phyloP scores from a whole-genome alignment of 2,888 invertebrate species.

The Oithona nana region DNA sequence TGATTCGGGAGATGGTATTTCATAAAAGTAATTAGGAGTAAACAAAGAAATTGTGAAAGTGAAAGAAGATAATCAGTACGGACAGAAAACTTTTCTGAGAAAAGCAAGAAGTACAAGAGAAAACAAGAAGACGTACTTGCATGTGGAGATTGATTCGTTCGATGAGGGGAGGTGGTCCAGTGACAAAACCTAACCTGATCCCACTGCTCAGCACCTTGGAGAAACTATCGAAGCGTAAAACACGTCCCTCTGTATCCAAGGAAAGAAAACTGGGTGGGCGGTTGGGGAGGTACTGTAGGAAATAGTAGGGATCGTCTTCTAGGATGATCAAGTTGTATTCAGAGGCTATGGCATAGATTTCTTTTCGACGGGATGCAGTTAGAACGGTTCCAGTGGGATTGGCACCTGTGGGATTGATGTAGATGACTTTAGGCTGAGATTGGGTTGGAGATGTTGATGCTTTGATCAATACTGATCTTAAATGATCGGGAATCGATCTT shows the following conservation, averaged over 20 bases:
- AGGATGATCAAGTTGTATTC: slow-evolving; percentile 53
- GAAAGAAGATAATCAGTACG: no score
- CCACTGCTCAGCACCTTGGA: slow-evolving; percentile 53
- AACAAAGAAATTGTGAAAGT: no score
- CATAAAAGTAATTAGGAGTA: no score
- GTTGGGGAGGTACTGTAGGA: slow-evolving; percentile 41
- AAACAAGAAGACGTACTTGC: no score
- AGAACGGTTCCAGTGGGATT: slow-evolving; percentile 56
- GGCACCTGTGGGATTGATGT: slow-evolving; percentile 52
- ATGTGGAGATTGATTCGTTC: slow-evolving; percentile 45
- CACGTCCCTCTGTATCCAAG: slow-evolving; percentile 51
- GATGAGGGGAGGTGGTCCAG: slow-evolving; percentile 45
- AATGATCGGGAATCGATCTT: no score
- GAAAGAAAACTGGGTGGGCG: slow-evolving; percentile 45
- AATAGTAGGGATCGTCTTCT: slow-evolving; percentile 66
- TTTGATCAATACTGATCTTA: no score
- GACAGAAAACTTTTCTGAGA: no score
- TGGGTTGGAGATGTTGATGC: no score
- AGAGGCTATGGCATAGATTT: slow-evolving; percentile 53
- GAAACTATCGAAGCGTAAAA: slow-evolving; percentile 53
- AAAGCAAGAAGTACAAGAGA: no score
- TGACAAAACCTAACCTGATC: slow-evolving; percentile 49
- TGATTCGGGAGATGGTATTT: no score
- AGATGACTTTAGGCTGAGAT: slow-evolving; percentile 34
- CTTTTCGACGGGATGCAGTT: slow-evolving; percentile 41